A percentile compares a stretch with the other conserved stretches of the same genome.
Evolutionary conservation across 2,888 invertebrate genomes (phyloP).

Genomic region (Carabus problematicus): DNA sequence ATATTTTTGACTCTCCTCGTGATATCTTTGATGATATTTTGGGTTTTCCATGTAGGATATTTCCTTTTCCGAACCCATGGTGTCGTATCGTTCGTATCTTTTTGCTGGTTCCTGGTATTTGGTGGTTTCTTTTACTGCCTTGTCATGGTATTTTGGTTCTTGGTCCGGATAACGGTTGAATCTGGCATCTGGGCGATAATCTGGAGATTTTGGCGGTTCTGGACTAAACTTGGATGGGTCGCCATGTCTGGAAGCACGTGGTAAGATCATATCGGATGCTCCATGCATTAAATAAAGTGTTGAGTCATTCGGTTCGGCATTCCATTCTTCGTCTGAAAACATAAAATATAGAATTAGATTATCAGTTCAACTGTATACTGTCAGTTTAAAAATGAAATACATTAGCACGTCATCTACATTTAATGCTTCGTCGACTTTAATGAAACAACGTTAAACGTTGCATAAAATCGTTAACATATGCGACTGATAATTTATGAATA

Average conservation of each 20-base stretch:
- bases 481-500: no score
- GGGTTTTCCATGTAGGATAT: conserved; percentile 13
- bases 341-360: not conserved
- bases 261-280: conserved; percentile 62
- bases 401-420: no score
- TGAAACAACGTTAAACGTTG: no score
- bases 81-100: conserved; percentile 15
- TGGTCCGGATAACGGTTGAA: conserved; percentile 47
- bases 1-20: conserved; percentile 16
- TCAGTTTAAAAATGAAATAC: no score
- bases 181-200: conserved; percentile 51
- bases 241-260: conserved; percentile 55
- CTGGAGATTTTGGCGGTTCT: conserved; percentile 51
- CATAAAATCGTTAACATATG: no score
- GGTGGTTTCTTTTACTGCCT: conserved; percentile 3
- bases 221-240: conserved; percentile 46
- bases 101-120: conserved; percentile 1
- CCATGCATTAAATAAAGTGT: conserved; percentile 68
- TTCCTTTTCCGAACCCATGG: conserved; percentile 6
- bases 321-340: conserved; percentile 80
- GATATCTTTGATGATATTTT: conserved; percentile 17
- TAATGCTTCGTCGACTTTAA: no score
- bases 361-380: not conserved
- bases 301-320: conserved; percentile 66
- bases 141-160: conserved; percentile 21